A percentile compares a stretch with the other conserved stretches of the same genome.
Conservation (phyloP, 2,888 invertebrate species). For the Teleiodes luculella region DNA sequence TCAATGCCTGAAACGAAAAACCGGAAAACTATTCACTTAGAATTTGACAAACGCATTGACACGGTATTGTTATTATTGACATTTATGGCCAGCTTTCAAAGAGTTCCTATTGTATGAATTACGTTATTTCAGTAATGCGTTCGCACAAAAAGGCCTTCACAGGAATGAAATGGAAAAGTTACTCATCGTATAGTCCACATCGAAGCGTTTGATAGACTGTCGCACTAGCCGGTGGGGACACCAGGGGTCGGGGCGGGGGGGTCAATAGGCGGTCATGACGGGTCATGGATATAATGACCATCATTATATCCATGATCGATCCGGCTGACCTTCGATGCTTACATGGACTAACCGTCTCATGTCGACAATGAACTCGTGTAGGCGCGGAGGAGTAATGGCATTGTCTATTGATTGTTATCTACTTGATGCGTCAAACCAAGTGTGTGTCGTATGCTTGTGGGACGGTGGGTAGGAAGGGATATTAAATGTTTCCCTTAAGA, state of each 20-base stretch:
- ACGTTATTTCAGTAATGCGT: neutral
- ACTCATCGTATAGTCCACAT: slow-evolving; percentile 3
- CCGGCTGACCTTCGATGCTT: slow-evolving; percentile 26
- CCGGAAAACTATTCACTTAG: neutral
- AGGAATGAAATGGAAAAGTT: too few species aligned
- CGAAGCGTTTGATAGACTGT: slow-evolving; percentile 2
- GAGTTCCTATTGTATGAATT: neutral
- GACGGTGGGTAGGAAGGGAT: too few species aligned
- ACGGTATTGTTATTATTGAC: neutral
- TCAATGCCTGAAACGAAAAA: neutral
- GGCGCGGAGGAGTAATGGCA: too few species aligned
- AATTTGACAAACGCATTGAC: slow-evolving; percentile 16
- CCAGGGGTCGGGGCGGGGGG: neutral
- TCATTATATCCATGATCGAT: slow-evolving; percentile 32
- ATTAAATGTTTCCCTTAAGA: too few species aligned
- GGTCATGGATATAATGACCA: slow-evolving; percentile 32
- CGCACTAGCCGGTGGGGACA: neutral
- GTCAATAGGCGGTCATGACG: slow-evolving; percentile 22
- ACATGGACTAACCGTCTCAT: slow-evolving; percentile 5
- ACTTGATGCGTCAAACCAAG: too few species aligned
- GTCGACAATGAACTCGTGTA: neutral
- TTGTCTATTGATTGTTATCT: too few species aligned
- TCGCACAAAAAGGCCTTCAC: too few species aligned
- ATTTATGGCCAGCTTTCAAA: slow-evolving; percentile 1
- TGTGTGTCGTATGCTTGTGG: too few species aligned